Evolutionary conservation across 1,140 invertebrate species (phyloP).

Genomic region (Archivesica marissinica): DNA sequence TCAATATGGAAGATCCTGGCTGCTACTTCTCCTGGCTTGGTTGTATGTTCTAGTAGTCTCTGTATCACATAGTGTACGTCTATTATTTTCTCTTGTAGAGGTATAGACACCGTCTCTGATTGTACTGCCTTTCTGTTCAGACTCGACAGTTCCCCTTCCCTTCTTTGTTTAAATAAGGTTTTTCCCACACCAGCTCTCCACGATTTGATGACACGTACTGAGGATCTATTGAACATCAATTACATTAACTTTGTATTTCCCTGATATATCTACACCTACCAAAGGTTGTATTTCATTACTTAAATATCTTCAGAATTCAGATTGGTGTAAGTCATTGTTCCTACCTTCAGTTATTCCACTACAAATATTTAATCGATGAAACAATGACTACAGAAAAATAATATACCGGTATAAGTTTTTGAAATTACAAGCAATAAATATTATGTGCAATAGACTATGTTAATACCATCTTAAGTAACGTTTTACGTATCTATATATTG

Average conservation of each 20-base stretch:
- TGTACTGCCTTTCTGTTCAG: background rate
- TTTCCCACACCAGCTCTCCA: constrained; percentile 79
- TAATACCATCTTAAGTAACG: background rate
- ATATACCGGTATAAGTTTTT: background rate
- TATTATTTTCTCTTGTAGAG: constrained; percentile 71
- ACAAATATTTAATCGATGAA: no score
- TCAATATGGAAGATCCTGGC: constrained; percentile 78
- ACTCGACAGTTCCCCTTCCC: constrained; percentile 22
- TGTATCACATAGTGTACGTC: constrained; percentile 61
- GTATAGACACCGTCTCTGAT: constrained; percentile 65
- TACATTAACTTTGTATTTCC: background rate
- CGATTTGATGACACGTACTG: constrained; percentile 76
- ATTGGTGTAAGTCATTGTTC: background rate
- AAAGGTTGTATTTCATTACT: no score
- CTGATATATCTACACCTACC: background rate
- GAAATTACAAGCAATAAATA: background rate
- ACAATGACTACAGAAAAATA: background rate
- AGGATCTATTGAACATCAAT: constrained; percentile 42
- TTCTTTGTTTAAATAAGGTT: constrained; percentile 73
- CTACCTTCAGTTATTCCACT: no score
- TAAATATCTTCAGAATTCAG: background rate
- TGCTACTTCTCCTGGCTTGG: constrained; percentile 50
- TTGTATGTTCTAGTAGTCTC: constrained; percentile 67
- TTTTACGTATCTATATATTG: background rate
- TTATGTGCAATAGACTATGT: background rate